Conservation (phyloP, 1,140 invertebrate genomes). For the Euglossa dilemma region DNA sequence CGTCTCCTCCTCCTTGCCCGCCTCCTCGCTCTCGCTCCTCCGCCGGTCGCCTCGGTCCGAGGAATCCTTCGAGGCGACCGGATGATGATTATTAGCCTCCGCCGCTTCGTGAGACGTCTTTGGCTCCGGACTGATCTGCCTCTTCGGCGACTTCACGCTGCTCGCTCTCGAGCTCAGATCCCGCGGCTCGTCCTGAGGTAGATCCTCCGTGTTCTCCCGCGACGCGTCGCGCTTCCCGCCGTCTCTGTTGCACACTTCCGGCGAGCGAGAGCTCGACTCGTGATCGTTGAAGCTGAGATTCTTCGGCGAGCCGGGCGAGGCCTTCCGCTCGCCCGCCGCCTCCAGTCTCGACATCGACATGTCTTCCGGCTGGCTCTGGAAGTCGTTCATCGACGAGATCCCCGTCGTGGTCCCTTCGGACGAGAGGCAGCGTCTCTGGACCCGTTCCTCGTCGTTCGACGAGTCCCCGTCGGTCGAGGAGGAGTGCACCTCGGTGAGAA, state of each 20-base stretch:
- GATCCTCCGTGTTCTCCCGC: constrained; percentile 56
- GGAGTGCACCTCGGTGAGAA: constrained; percentile 83
- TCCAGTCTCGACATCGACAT: constrained; percentile 83
- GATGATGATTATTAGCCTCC: too few relatives aligned
- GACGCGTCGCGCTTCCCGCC: constrained; percentile 38
- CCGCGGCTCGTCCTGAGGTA: constrained; percentile 75
- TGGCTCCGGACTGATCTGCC: constrained; percentile 71
- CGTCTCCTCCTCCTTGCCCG: constrained; percentile 32
- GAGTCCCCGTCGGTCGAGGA: constrained; percentile 86
- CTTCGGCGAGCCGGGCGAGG: constrained; percentile 66
- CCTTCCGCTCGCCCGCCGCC: constrained; percentile 75
- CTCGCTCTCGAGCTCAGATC: constrained; percentile 79
- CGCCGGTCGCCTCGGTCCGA: too few relatives aligned
- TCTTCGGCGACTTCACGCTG: constrained; percentile 70
- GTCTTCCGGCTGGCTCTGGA: constrained; percentile 84
- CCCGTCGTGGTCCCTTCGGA: constrained; percentile 38
- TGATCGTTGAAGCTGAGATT: constrained; percentile 55
- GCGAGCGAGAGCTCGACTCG: constrained; percentile 63
- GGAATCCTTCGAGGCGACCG: constrained; percentile 33
- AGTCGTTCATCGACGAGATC: constrained; percentile 71
- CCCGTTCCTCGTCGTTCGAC: constrained; percentile 84
- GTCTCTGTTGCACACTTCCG: constrained; percentile 52
- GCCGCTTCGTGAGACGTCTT: constrained; percentile 64
- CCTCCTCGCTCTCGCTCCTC: constrained; percentile 48
- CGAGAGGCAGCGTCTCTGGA: constrained; percentile 49